Base-by-base conservation (phyloP, 2,797 vertebrate genomes). In the Parauchenoglanis punctatus region DNA sequence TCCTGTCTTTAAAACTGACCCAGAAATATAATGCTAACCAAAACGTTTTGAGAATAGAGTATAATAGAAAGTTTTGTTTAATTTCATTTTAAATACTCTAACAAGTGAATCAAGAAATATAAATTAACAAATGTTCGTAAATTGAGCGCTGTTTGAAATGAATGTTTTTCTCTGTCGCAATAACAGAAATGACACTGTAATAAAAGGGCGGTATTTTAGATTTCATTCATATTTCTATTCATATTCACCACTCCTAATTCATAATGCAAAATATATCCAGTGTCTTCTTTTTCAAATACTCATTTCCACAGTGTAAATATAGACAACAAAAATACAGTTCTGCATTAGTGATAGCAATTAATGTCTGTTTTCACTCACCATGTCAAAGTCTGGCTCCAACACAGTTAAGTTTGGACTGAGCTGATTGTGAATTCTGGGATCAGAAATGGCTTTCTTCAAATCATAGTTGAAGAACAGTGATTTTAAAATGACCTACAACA, bases 361-460 rank as follows among this genome's bases (percentile, higher is more conserved):
- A 52, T 76, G 75, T 13, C 15, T 54, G 49, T 58, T 58, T 59
- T 11, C 54, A 56, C 83, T 35, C 58, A 88, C 87, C 96, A 94
- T 73, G 81, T 97, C 95, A 84, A 99, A 92, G 75, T 67, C 84
- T 0, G 61, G 81, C 93, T 99, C 99, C 4, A 94, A 92, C 0
- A 92, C 81, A 0, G 97, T 97, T 63, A 72, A 0, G 61, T 96
- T 97, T 63, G 98, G 98, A 77, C 93, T 94, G 61, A 99, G 96
- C 92, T 99, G 98, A 92, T 99, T 97, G 6, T 99, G 99, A 56
- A 99, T 10, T 87, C 99, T 94, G 0, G 96, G 96, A 18, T 97
- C 95, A 40, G 92, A 92, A 67, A 99, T 96, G 0, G 98, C 93
- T 84, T 88, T 95, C 83, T 95, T 93, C 86, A 97, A 90, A 4